Base-by-base conservation (phyloP, 2,888 invertebrate species). In the Netelia fuscicornis region DNA sequence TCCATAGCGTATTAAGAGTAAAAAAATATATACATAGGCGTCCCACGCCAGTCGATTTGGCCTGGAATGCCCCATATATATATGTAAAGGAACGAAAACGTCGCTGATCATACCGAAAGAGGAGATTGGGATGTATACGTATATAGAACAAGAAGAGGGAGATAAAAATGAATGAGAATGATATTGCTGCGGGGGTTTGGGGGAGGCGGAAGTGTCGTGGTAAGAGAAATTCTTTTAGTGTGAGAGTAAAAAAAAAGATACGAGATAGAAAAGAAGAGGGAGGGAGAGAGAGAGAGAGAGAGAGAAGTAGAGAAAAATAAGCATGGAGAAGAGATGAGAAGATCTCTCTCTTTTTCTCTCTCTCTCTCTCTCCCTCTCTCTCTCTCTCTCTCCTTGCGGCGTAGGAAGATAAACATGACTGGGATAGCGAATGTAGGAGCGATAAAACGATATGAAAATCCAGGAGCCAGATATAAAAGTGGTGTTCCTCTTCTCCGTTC, bases 371-470 rank as follows among this genome's bases (percentile, higher is more conserved):
- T 71, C 72, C 54, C 48, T 77, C 70, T 48, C 30, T 76, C 75
- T 71, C 62, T 76, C 76, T 60, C 81, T 71, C 72, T 67, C 48
- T 77, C 70, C 74, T 52, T 79, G 86, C 72, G 84, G 87, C 80
- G 84, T 82, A 68, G 81, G 84, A 88, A 88, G 88, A 89, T 89
- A 89, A 89, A 89, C 89, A 89, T 88, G 89, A 87, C 87, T 80
- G 87, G 88, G 87, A 89, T 87, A 88, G 89, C 88, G 84, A 89
- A 89, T 89, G 89, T 89, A 89, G 89, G 87, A 89, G 86, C 89
- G 89, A 89, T 89, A 89, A 89, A 89, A 89, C 87, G 89, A 89
- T 89, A 89, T 89, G 89, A 89, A 89, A 89, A 89, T 89, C 89
- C 88, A 85, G 87, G 86, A 88, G 88, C 87, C 84, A 86, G 87